These are phyloP conservation scores for Drosophila sproati DNA, from an alignment of 1,140 invertebrate species.

Conservation along the genomic window DNA sequence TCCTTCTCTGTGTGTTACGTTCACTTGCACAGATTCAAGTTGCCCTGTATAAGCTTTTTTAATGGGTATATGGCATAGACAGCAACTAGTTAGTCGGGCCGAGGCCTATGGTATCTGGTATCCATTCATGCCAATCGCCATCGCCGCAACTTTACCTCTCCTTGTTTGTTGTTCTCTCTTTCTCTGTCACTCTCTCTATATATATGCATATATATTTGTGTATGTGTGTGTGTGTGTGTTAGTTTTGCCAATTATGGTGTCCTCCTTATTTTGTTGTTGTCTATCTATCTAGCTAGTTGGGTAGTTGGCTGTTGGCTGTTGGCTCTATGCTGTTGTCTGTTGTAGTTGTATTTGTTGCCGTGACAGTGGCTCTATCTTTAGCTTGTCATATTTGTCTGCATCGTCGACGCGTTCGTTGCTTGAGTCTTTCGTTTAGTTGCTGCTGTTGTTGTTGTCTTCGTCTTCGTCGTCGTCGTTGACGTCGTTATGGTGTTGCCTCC, in stretches of 20 bases:
- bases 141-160: slow-evolving; percentile 20
- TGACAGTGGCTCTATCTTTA: slow-evolving; percentile 58
- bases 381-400: slow-evolving; percentile 79
- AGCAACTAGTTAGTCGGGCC: slow-evolving; percentile 63
- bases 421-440: slow-evolving; percentile 70
- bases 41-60: neutral
- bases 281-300: slow-evolving; percentile 58
- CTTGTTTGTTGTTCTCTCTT: slow-evolving; percentile 12
- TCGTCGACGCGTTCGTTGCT: slow-evolving; percentile 69
- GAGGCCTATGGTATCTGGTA: slow-evolving; percentile 47
- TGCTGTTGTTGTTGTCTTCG: slow-evolving; percentile 1
- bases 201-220: slow-evolving; percentile 7
- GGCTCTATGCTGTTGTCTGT: slow-evolving; percentile 9
- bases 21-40: neutral
- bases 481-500: slow-evolving; percentile 66
- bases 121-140: slow-evolving; percentile 51
- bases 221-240: slow-evolving; percentile 44
- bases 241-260: slow-evolving; percentile 79
- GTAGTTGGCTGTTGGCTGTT: slow-evolving; percentile 41
- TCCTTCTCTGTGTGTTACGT: neutral
- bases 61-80: neutral
- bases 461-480: slow-evolving; percentile 10
- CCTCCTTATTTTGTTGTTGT: slow-evolving; percentile 75
- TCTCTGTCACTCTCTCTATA: neutral
- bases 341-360: slow-evolving; percentile 29